phyloP scores from a whole-genome alignment of 2,113 vertebrate genomes.

The Triplophysa tibetana region DNA sequence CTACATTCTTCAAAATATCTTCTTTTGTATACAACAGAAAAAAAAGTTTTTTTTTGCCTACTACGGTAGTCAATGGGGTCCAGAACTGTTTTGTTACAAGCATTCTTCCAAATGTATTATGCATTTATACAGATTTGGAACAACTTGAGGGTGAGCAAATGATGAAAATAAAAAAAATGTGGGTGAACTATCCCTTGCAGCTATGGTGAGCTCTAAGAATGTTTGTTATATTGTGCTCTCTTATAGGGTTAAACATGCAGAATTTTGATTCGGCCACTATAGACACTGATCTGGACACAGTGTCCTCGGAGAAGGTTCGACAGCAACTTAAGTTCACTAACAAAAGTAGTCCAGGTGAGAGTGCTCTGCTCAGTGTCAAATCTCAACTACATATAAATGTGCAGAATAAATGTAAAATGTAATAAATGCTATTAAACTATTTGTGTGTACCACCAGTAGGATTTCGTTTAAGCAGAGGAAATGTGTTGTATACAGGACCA shows the following conservation, averaged over 20 bases:
- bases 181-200: too few species aligned
- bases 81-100: too few species aligned
- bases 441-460: background rate
- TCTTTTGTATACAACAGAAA: too few species aligned
- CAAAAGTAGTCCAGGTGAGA: conserved; percentile 39
- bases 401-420: background rate
- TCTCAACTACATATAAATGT: background rate
- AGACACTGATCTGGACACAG: conserved; percentile 77
- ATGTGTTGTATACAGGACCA: background rate
- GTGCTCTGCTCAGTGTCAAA: background rate
- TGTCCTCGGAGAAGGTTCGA: conserved; percentile 63
- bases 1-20: too few species aligned
- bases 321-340: conserved; percentile 63
- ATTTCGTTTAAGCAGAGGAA: background rate
- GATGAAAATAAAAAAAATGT: too few species aligned
- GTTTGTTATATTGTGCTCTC: background rate
- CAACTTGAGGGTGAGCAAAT: background rate
- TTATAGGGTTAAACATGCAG: conserved; percentile 66
- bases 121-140: background rate
- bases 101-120: too few species aligned
- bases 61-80: too few species aligned
- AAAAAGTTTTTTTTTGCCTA: too few species aligned
- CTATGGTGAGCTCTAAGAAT: background rate
- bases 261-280: conserved; percentile 71
- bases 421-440: background rate